These are phyloP conservation scores for Gryllus bimaculatus DNA, from an alignment of 1,140 invertebrate species.

Conservation along the genomic window DNA sequence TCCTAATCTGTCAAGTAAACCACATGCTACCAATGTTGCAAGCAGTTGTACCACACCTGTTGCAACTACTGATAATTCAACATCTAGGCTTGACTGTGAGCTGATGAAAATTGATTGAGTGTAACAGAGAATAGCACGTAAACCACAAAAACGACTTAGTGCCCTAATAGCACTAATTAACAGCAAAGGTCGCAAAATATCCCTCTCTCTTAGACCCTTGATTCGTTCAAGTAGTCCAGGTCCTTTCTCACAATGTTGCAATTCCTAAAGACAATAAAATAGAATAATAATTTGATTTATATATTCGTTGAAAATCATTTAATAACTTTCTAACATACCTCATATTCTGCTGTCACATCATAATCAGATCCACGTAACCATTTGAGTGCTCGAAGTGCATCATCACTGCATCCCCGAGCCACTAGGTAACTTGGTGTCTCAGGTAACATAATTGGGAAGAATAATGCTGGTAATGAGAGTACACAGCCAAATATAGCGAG, in stretches of 20 bases:
- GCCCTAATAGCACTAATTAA: conserved; percentile 16
- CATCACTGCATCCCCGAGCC: conserved; percentile 23
- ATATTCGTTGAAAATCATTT: neutral
- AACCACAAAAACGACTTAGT: conserved; percentile 22
- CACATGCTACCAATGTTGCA: conserved; percentile 27
- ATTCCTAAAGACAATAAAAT: conserved; percentile 9
- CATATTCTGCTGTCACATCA: conserved; percentile 21
- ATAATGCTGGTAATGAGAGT: conserved; percentile 18
- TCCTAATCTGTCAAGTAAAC: conserved; percentile 38
- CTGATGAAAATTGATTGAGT: conserved; percentile 14
- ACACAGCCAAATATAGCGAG: conserved; percentile 19
- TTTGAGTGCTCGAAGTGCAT: conserved; percentile 30
- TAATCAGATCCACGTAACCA: conserved; percentile 31
- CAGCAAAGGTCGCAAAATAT: conserved; percentile 16
- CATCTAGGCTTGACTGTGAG: conserved; percentile 28
- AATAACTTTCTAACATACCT: conserved; percentile 8
- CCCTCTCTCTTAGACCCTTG: conserved; percentile 11
- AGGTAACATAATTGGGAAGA: conserved; percentile 29
- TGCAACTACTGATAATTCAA: conserved; percentile 31
- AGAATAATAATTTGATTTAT: neutral
- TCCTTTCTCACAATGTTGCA: conserved; percentile 19
- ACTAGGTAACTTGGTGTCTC: conserved; percentile 37
- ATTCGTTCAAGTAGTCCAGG: conserved; percentile 13
- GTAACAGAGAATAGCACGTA: conserved; percentile 20
- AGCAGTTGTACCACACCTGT: conserved; percentile 39